phyloP scores from a whole-genome alignment of 2,888 invertebrate genomes.

The Dysmachus trigonus region DNA sequence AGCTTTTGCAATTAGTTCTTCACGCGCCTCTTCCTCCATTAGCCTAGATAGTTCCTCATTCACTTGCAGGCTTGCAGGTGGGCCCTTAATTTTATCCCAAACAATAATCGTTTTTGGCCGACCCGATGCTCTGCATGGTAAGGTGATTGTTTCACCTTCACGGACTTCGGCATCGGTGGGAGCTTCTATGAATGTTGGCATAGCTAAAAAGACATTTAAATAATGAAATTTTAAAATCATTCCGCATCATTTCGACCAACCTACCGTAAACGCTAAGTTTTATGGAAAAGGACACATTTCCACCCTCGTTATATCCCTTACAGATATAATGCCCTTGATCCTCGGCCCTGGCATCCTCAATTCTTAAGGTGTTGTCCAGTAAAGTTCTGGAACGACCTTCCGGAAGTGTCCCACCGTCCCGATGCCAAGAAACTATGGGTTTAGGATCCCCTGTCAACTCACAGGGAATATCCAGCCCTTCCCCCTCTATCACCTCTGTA shows the following conservation, averaged over 20 bases:
- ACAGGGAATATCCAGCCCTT: constrained; percentile 55
- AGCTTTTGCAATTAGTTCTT: constrained; percentile 53
- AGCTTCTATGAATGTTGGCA: constrained; percentile 54
- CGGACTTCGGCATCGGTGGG: constrained; percentile 53
- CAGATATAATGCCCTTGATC: constrained; percentile 55
- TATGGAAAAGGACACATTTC: constrained; percentile 54
- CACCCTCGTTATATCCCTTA: constrained; percentile 55
- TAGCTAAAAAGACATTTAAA: constrained; percentile 49
- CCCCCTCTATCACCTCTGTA: constrained; percentile 55
- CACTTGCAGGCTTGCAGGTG: background rate
- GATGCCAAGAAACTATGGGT: constrained; percentile 54
- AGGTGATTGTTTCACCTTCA: constrained; percentile 53
- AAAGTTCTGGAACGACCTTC: constrained; percentile 54
- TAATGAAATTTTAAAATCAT: background rate
- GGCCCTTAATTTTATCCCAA: constrained; percentile 52
- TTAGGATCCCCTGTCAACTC: constrained; percentile 52
- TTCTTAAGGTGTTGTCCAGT: constrained; percentile 55
- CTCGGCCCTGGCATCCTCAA: constrained; percentile 54
- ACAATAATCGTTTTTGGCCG: constrained; percentile 52
- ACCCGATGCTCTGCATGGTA: constrained; percentile 55
- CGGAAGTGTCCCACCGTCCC: constrained; percentile 53
- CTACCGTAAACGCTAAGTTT: constrained; percentile 54
- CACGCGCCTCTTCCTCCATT: constrained; percentile 63
- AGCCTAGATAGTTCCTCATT: constrained; percentile 53
- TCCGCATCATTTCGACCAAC: background rate